Conservation (phyloP, 2,888 invertebrate genomes). For the Anagyrus pseudococci region DNA sequence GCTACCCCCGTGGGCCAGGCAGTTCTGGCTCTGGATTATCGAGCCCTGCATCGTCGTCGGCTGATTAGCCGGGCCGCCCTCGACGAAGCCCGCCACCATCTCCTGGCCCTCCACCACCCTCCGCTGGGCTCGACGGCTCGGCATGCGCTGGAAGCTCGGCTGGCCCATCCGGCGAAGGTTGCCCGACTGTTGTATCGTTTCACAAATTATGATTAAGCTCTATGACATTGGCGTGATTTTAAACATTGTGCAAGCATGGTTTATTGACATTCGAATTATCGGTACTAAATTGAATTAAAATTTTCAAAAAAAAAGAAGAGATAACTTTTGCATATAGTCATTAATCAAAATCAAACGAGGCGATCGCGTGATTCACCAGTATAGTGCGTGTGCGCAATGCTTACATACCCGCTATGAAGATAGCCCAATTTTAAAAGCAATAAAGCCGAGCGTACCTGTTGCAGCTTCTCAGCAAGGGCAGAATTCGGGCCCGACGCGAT, state of each 20-base stretch:
- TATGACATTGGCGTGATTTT: too few relatives aligned
- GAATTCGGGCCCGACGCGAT: slow-evolving; percentile 33
- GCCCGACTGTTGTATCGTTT: neutral
- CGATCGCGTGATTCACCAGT: too few relatives aligned
- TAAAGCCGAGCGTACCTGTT: slow-evolving; percentile 34
- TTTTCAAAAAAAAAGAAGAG: too few relatives aligned
- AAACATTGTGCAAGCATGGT: too few relatives aligned
- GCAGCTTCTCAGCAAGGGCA: slow-evolving; percentile 26
- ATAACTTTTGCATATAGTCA: too few relatives aligned
- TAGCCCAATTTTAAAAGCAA: too few relatives aligned
- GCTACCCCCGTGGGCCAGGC: slow-evolving; percentile 33
- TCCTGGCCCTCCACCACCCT: slow-evolving; percentile 70
- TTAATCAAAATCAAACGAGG: too few relatives aligned
- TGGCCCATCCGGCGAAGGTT: slow-evolving; percentile 66
- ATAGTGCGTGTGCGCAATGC: too few relatives aligned
- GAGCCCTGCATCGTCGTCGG: slow-evolving; percentile 12
- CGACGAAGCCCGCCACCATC: slow-evolving; percentile 60
- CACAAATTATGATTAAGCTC: too few relatives aligned
- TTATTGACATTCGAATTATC: too few relatives aligned
- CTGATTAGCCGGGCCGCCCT: slow-evolving; percentile 45
- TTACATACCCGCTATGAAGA: too few relatives aligned
- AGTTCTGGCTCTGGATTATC: slow-evolving; percentile 38
- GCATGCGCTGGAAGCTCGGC: slow-evolving; percentile 78
- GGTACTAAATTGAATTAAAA: too few relatives aligned
- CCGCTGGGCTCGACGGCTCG: slow-evolving; percentile 77